Evolutionary conservation across 2,888 invertebrate species (phyloP).

Genomic region (Nymphalis polychloros): DNA sequence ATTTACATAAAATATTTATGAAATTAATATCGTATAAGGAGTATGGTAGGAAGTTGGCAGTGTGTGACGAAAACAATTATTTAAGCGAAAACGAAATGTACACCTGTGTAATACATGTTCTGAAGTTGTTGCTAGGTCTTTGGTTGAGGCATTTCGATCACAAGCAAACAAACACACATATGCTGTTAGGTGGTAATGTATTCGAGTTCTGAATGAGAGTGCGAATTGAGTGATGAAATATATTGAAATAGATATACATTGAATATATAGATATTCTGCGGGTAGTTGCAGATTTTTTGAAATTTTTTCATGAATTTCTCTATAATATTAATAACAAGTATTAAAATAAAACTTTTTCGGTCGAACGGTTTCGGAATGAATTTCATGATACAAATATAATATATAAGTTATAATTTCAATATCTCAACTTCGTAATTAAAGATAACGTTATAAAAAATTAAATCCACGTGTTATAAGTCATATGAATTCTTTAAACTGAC

Average conservation of each 20-base stretch:
- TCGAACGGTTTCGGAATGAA: slow-evolving; percentile 4
- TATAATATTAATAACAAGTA: slow-evolving; percentile 3
- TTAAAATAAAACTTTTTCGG: not conserved
- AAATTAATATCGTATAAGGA: slow-evolving; percentile 56
- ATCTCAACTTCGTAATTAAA: no score
- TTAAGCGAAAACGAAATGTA: slow-evolving; percentile 67
- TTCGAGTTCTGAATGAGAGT: not conserved
- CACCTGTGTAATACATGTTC: slow-evolving; percentile 63
- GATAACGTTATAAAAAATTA: no score
- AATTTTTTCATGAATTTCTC: not conserved
- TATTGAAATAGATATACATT: not conserved
- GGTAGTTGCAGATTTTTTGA: slow-evolving; percentile 2
- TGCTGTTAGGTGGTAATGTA: slow-evolving; percentile 27
- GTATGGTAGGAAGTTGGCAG: slow-evolving; percentile 58
- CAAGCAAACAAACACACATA: slow-evolving; percentile 45
- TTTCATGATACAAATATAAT: not conserved
- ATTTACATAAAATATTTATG: slow-evolving; percentile 59
- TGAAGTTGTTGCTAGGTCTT: slow-evolving; percentile 72
- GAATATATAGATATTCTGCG: not conserved
- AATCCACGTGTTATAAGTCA: no score
- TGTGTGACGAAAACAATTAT: slow-evolving; percentile 69
- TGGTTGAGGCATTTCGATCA: slow-evolving; percentile 78
- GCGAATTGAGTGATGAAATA: not conserved
- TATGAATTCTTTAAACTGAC: no score
- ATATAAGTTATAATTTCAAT: not conserved